Base-by-base conservation (phyloP, 2,888 invertebrate species). In the Pyrocoelia pectoralis region DNA sequence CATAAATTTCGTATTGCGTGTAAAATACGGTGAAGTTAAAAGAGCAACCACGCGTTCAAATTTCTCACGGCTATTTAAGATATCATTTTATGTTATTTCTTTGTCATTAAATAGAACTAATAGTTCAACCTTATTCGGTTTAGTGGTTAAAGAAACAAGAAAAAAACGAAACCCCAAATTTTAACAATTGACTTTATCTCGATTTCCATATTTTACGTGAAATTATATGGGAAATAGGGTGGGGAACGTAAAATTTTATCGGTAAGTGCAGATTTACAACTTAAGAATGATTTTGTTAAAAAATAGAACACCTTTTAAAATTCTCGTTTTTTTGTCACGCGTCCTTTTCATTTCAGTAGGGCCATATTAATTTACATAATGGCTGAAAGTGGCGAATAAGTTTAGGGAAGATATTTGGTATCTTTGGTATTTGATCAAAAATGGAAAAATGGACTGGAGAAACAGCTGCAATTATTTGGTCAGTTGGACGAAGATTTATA, bases 351-450 rank as follows among this genome's bases (percentile, higher is more conserved):
- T 74, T 74, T 69, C 53, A 56, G 61, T 41, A 68, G 69, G 68
- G 68, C 73, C 61, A 73, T 67, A 70, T 74, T 73, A 68, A 74
- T 74, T 73, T 74, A 70, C 74, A 74, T 74, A 74, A 74, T 73
- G 69, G 71, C 63, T 61, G 66, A 56, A 68, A 71, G 67, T 67
- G 68, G 61, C 64, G 67, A 69, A 70, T 65, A 68, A 69, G 41
- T 53, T n/a, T 46, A 56, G 64, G 62, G 51, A 60, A 68, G 59
- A 61, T 60, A 6, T n/a, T n/a, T n/a, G n/a, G n/a, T 33, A 63
- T 64, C 59, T 48, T 38, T 59, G 64, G 59, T 59, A 64, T 64
- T 59, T 64, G 59, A 64, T 64, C 55, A 46, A 40, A 28, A 53
- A 49, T 24, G 54, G 53, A 57, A 54, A 57, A 67, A 65, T 56